These are phyloP conservation scores for Montipora capricornis DNA, from an alignment of 64 coral and sea anemone genomes.

Conservation along the genomic window DNA sequence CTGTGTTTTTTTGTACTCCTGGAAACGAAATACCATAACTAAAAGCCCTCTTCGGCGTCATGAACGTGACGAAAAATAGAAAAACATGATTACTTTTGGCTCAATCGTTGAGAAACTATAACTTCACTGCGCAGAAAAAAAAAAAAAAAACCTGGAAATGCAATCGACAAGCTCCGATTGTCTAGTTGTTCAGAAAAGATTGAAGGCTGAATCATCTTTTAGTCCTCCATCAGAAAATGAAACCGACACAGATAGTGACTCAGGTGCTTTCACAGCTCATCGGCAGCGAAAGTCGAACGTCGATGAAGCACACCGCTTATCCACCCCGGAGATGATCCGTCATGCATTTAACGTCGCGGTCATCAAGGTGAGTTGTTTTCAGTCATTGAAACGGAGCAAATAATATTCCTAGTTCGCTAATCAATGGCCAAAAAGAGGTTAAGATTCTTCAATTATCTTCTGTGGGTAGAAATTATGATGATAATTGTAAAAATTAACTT, in stretches of 20 bases:
- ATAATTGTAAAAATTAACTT: too few relatives aligned
- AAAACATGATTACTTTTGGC: not conserved
- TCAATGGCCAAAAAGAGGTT: not conserved
- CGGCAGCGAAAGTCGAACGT: conserved; percentile 1
- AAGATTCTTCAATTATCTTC: too few relatives aligned
- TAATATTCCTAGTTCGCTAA: not conserved
- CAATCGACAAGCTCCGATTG: conserved; percentile 2
- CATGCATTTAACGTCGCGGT: conserved; percentile 55
- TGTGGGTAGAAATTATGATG: too few relatives aligned
- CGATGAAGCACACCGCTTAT: conserved; percentile 38
- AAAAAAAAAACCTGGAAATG: not conserved
- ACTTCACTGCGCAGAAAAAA: not conserved
- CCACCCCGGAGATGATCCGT: conserved; percentile 64
- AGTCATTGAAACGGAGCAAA: not conserved
- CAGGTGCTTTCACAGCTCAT: conserved; percentile 16
- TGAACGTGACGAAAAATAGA: not conserved
- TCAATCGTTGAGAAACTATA: not conserved
- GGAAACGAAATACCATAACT: not conserved
- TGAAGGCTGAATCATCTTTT: conserved; percentile 11
- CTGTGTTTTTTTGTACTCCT: not conserved
- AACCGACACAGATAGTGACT: conserved; percentile 34
- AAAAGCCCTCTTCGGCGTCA: not conserved
- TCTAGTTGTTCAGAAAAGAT: not conserved
- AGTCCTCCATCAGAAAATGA: conserved; percentile 33
- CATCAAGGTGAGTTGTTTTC: conserved; percentile 42